Conservation (phyloP, 2,888 invertebrate genomes). For the Idaea straminata region DNA sequence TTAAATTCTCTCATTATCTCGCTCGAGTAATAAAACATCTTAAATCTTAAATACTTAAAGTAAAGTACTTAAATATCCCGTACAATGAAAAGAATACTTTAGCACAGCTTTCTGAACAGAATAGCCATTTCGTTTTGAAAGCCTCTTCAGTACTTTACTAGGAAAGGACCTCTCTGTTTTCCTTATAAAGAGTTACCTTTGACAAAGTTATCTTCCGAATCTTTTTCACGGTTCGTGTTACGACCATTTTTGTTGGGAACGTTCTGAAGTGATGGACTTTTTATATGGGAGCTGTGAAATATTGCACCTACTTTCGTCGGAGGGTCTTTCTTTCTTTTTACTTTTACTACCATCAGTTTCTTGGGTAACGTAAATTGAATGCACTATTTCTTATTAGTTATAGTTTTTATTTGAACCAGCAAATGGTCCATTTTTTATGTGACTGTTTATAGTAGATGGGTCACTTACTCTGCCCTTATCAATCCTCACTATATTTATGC, state of each 20-base stretch:
- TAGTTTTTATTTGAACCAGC: background rate
- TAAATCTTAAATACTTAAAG: background rate
- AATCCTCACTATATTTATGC: background rate
- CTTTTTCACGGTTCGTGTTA: slow-evolving; percentile 48
- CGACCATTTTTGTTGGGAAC: slow-evolving; percentile 20
- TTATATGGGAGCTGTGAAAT: slow-evolving; percentile 29
- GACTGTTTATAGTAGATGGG: background rate
- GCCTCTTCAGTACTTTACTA: slow-evolving; percentile 41
- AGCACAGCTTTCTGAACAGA: slow-evolving; percentile 35
- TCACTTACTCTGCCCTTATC: background rate
- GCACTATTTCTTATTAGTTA: slow-evolving; percentile 1
- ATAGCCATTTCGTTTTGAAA: slow-evolving; percentile 45
- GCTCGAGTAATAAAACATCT: slow-evolving; percentile 19
- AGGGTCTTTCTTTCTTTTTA: slow-evolving; percentile 22
- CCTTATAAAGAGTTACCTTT: slow-evolving; percentile 53
- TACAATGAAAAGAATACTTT: slow-evolving; percentile 36
- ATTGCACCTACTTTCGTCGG: slow-evolving; percentile 31
- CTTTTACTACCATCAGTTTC: slow-evolving; percentile 18
- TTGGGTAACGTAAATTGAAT: slow-evolving; percentile 20
- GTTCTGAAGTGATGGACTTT: slow-evolving; percentile 21
- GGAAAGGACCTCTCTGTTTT: slow-evolving; percentile 42
- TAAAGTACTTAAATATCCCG: background rate
- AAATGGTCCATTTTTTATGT: background rate
- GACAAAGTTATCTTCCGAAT: slow-evolving; percentile 55
- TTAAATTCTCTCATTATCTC: background rate